A percentile compares a stretch with the other conserved stretches of the same genome.
These are phyloP conservation scores for Eonycteris spelaea DNA, from an alignment of 2,113 vertebrate species.

Conservation along the genomic window DNA sequence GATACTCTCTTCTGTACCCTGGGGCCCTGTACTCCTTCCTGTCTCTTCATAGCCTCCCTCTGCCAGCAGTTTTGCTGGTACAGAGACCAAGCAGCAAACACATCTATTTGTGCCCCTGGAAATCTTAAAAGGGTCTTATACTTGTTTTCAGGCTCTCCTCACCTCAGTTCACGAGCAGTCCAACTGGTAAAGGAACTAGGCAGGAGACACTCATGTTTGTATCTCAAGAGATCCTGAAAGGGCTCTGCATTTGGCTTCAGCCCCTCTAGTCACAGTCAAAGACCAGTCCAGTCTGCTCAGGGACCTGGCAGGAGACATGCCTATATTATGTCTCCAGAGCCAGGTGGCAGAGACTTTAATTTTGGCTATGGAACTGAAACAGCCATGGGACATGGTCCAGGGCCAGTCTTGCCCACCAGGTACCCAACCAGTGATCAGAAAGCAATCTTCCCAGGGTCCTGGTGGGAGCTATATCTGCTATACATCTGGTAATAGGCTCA, in stretches of 20 bases:
- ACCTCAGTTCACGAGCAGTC: background rate
- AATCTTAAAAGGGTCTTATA: background rate
- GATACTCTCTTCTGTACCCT: background rate
- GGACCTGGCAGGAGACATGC: background rate
- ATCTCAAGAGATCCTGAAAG: background rate
- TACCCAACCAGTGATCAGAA: background rate
- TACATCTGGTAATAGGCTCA: background rate
- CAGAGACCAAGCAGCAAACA: background rate
- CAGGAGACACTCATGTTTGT: background rate
- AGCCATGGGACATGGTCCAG: background rate
- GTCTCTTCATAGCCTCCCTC: background rate
- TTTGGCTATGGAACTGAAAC: background rate
- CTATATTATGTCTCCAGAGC: background rate
- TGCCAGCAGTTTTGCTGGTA: background rate
- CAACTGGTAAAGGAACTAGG: too few species aligned
- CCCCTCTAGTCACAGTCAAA: background rate
- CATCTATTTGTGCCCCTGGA: background rate
- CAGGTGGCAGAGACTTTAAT: background rate
- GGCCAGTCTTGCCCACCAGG: background rate
- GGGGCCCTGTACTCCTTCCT: background rate
- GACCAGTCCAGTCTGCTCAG: background rate
- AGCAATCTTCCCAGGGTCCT: background rate
- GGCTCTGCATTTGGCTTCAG: background rate
- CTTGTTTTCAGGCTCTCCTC: background rate
- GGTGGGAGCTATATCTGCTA: background rate